Percentiles rank a stretch among this genome's conserved stretches.
Conservation (phyloP, 2,113 vertebrate genomes). For the Leiothrix lutea region DNA sequence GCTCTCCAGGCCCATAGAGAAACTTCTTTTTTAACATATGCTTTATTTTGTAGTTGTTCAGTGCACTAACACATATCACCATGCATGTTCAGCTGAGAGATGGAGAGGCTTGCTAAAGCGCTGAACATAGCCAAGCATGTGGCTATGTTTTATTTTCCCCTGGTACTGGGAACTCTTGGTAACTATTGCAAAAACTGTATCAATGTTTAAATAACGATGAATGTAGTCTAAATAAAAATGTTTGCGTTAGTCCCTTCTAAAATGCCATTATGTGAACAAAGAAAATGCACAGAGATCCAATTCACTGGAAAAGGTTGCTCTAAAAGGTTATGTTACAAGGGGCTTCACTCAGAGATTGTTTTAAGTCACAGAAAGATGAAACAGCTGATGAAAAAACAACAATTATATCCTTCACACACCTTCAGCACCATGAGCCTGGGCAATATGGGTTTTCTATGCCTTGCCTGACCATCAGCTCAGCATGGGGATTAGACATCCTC, state of each 20-base stretch:
- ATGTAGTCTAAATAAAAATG: slow-evolving; percentile 51
- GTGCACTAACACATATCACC: not conserved
- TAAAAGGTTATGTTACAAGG: not conserved
- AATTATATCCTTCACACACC: not conserved
- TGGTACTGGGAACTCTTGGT: slow-evolving; percentile 6
- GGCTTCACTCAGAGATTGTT: not conserved
- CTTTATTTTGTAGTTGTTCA: slow-evolving; percentile 27
- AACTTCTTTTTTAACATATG: not conserved
- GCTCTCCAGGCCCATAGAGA: not conserved
- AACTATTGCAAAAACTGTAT: slow-evolving; percentile 31
- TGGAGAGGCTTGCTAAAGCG: slow-evolving; percentile 48
- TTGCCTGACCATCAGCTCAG: not conserved
- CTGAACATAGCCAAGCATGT: slow-evolving; percentile 33
- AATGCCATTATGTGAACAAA: not conserved
- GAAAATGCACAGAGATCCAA: not conserved
- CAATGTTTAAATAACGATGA: slow-evolving; percentile 21
- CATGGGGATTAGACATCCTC: not conserved
- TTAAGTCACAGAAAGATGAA: not conserved
- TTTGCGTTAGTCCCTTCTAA: slow-evolving; percentile 20
- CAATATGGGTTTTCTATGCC: not conserved
- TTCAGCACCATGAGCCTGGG: not conserved
- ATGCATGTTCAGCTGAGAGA: slow-evolving; percentile 43
- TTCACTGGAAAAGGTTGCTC: not conserved
- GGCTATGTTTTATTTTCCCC: slow-evolving; percentile 8
- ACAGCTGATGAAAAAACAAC: not conserved